Evolutionary conservation across 2,113 vertebrate species (phyloP).

Genomic region (Macrotis lagotis): DNA sequence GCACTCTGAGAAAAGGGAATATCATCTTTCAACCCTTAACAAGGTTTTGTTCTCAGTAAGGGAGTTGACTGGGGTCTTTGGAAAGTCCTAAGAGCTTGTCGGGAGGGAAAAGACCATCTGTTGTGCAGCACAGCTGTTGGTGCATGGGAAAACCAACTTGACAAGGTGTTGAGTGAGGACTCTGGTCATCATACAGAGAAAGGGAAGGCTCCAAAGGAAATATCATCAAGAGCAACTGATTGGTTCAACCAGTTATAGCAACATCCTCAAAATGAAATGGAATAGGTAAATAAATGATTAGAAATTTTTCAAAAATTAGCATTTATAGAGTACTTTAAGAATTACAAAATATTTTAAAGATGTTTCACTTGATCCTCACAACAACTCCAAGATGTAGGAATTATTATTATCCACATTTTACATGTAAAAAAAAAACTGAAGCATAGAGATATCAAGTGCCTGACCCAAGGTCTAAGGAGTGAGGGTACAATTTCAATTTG

Average conservation of each 20-base stretch:
- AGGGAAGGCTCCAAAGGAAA: background rate
- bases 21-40: constrained; percentile 8
- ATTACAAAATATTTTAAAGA: background rate
- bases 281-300: background rate
- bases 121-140: background rate
- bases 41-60: background rate
- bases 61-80: background rate
- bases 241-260: background rate
- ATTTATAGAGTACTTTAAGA: background rate
- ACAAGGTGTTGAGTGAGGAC: background rate
- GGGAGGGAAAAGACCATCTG: background rate
- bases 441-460: background rate
- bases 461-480: background rate
- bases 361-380: background rate
- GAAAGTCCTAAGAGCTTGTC: background rate
- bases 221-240: background rate
- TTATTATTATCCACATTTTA: background rate
- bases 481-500: too few species aligned
- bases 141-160: background rate
- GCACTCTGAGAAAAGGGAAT: constrained; percentile 14
- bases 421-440: background rate
- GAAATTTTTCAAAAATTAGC: background rate
- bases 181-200: background rate
- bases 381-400: background rate
- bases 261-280: background rate